Base-by-base conservation (phyloP, 1,140 invertebrate genomes). In the Cotesia vestalis region DNA sequence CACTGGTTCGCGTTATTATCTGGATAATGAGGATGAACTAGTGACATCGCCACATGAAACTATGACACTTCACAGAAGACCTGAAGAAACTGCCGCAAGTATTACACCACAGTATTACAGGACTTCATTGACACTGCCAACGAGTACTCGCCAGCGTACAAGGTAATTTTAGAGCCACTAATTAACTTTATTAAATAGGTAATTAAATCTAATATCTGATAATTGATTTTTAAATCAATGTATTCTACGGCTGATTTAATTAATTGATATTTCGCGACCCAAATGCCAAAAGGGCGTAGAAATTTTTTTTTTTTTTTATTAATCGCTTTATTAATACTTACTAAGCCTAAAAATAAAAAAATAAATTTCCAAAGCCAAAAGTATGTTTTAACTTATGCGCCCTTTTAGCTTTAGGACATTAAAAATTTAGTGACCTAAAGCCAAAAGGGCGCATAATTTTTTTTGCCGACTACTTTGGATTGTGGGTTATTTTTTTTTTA, bases 61-160 rank as follows among this genome's bases (percentile, higher is more conserved):
- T 9, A 92, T 92, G 91, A 92, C 91, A 5, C 81, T 92, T 53
- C 91, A 92, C 73, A 87, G 91, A 78, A 87, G 91, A 84, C 90
- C 90, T 38, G 84, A 88, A 68, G 85, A 86, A 75, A 74, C 83
- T 76, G 62, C 83, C 63, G 82, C 81, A 12, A 84, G 73, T 78
- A 79, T 77, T 75, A 85, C 83, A 68, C 85, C 83, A 74, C 86
- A 82, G 80, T 91, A 91, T 83, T 91, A 91, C 78, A 86, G 91
- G 74, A 91, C 90, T 75, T 92, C 91, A 14, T 85, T 92, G 71
- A 92, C 91, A 78, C 85, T 92, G 79, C 91, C 91, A 72, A 91
- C 89, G 51, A 90, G 90, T 84, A 89, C 89, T 67, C 90, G 90
- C 78, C 87, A 89, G 71, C 89, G 89, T 76, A 88, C 89, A 78